phyloP scores from a whole-genome alignment of 2,888 invertebrate genomes.

The Anthophora plumipes region DNA sequence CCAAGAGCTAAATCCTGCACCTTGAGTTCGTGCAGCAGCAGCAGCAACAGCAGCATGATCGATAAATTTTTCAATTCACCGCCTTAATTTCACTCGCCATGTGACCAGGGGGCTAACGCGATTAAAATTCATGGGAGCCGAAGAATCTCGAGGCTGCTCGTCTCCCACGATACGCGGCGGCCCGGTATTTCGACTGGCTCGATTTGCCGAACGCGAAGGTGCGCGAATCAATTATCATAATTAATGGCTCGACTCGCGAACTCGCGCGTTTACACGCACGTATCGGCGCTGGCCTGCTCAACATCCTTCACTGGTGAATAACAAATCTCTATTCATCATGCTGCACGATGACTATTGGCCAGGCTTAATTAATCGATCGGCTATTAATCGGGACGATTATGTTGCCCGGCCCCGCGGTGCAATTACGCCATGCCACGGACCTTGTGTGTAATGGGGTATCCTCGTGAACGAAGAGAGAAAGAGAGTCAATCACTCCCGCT shows the following conservation, averaged over 20 bases:
- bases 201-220: slow-evolving; percentile 42
- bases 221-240: slow-evolving; percentile 79
- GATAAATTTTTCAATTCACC: background rate
- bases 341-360: slow-evolving; percentile 55
- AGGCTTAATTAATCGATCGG: slow-evolving; percentile 77
- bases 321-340: slow-evolving; percentile 66
- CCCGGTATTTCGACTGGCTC: slow-evolving; percentile 40
- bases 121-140: slow-evolving; percentile 38
- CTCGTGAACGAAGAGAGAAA: background rate
- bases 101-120: background rate
- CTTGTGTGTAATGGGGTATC: slow-evolving; percentile 49
- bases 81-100: background rate
- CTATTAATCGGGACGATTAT: slow-evolving; percentile 75
- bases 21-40: too few species aligned
- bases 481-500: slow-evolving; percentile 31
- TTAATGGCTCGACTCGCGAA: slow-evolving; percentile 73
- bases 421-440: slow-evolving; percentile 63
- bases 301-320: slow-evolving; percentile 52
- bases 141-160: background rate
- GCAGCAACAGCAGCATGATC: too few species aligned
- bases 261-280: slow-evolving; percentile 68
- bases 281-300: slow-evolving; percentile 34
- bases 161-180: slow-evolving; percentile 29
- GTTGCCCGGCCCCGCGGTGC: slow-evolving; percentile 53
- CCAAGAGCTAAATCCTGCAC: too few species aligned